phyloP scores from a whole-genome alignment of 2,888 invertebrate species.

The Caenorhabditis plicata region DNA sequence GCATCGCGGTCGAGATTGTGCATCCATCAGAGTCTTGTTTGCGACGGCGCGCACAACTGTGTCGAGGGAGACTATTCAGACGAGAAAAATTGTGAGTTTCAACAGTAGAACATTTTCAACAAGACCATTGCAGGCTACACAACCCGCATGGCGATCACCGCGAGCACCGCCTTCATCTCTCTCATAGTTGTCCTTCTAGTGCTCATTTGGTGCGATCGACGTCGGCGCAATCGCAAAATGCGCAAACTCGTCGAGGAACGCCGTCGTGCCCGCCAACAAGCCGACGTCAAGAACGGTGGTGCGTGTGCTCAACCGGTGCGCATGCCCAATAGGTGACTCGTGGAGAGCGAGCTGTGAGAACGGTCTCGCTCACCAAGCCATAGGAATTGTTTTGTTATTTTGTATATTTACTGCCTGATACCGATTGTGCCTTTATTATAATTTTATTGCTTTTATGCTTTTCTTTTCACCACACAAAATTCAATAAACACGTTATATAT shows the following conservation, averaged over 20 bases:
- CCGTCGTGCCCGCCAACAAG: too few relatives aligned
- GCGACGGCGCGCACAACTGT: slow-evolving; percentile 68
- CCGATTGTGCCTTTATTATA: neutral
- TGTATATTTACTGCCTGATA: neutral
- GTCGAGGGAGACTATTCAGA: slow-evolving; percentile 67
- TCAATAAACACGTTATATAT: neutral
- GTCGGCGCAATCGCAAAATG: slow-evolving; percentile 22
- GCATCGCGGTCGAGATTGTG: slow-evolving; percentile 65
- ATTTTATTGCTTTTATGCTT: neutral
- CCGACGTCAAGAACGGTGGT: slow-evolving; percentile 15
- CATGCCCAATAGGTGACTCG: slow-evolving; percentile 37
- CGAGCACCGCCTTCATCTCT: slow-evolving; percentile 23
- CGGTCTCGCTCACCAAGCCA: neutral
- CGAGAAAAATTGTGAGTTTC: slow-evolving; percentile 47
- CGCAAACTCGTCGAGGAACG: slow-evolving; percentile 26
- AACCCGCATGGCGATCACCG: slow-evolving; percentile 31
- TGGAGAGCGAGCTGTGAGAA: slow-evolving; percentile 40
- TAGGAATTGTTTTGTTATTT: neutral
- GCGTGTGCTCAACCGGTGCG: too few relatives aligned
- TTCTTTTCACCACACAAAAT: neutral
- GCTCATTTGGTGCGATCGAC: slow-evolving; percentile 43
- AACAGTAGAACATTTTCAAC: neutral
- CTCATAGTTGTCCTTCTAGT: slow-evolving; percentile 28
- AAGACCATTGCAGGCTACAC: slow-evolving; percentile 34
- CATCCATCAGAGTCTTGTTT: slow-evolving; percentile 66